phyloP scores from a whole-genome alignment of 2,797 vertebrate genomes.

The Arctocebus calabarensis region DNA sequence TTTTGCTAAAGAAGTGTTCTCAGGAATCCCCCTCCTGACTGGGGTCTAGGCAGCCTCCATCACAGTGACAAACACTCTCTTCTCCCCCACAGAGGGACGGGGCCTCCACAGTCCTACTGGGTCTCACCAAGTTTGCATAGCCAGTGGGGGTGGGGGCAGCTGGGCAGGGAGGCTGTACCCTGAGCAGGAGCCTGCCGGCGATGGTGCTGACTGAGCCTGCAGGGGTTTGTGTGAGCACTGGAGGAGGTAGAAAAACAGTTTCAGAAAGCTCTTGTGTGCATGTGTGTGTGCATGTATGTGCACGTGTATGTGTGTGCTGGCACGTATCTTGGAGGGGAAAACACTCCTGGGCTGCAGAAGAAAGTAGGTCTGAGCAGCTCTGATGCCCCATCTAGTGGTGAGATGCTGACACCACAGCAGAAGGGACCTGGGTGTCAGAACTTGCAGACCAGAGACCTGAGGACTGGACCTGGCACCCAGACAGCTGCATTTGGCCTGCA shows the following conservation, averaged over 20 bases:
- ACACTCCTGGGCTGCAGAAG: neutral
- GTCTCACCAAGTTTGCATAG: neutral
- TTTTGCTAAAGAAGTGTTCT: neutral
- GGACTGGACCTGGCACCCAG: neutral
- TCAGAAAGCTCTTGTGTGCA: neutral
- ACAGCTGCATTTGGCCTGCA: neutral
- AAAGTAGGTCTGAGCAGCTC: neutral
- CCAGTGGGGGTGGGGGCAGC: neutral
- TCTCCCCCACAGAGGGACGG: neutral
- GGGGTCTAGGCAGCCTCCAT: neutral
- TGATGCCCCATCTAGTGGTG: slow-evolving; percentile 58
- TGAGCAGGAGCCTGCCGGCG: neutral
- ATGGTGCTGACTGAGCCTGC: neutral
- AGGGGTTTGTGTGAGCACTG: neutral
- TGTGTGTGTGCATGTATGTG: neutral
- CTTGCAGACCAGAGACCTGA: neutral
- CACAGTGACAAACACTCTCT: neutral
- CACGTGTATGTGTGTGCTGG: too few relatives aligned
- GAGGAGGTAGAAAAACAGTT: neutral
- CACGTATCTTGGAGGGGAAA: too few relatives aligned
- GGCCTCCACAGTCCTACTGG: neutral
- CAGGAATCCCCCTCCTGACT: neutral
- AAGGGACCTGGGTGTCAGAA: neutral
- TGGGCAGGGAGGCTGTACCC: neutral
- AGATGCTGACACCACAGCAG: neutral